Percentiles rank a stretch among this genome's conserved stretches.
phyloP scores from a whole-genome alignment of 2,113 vertebrate genomes.

The Podarcis raffonei region DNA sequence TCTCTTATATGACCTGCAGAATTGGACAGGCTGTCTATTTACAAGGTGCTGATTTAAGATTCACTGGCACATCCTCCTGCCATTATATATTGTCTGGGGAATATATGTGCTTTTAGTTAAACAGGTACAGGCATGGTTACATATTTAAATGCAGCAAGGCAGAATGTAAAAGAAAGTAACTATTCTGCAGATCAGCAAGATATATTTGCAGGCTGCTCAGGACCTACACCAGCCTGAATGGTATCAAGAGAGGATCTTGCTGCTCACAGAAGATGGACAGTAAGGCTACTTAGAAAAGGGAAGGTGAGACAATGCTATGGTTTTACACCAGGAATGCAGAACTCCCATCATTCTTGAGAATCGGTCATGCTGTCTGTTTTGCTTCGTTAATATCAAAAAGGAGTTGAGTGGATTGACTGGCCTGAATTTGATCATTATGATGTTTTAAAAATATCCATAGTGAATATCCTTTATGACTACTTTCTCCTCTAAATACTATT shows the following conservation, averaged over 20 bases:
- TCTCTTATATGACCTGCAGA: background rate
- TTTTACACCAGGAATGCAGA: background rate
- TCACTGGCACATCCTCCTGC: background rate
- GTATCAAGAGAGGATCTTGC: background rate
- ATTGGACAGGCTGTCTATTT: background rate
- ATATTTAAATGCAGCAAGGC: conserved; percentile 29
- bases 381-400: background rate
- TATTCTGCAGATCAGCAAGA: conserved; percentile 1
- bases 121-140: rapidly evolving
- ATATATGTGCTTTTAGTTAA: rapidly evolving
- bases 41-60: background rate
- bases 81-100: background rate
- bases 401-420: background rate
- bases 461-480: background rate
- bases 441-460: background rate
- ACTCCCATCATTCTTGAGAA: no score
- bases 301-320: background rate
- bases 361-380: background rate
- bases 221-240: background rate
- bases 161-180: background rate
- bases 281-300: background rate
- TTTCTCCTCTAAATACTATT: background rate
- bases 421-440: background rate
- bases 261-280: conserved; percentile 11
- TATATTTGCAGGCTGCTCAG: background rate